These are phyloP conservation scores for Malurus cyaneus DNA, from an alignment of 2,113 vertebrate species.

Conservation along the genomic window DNA sequence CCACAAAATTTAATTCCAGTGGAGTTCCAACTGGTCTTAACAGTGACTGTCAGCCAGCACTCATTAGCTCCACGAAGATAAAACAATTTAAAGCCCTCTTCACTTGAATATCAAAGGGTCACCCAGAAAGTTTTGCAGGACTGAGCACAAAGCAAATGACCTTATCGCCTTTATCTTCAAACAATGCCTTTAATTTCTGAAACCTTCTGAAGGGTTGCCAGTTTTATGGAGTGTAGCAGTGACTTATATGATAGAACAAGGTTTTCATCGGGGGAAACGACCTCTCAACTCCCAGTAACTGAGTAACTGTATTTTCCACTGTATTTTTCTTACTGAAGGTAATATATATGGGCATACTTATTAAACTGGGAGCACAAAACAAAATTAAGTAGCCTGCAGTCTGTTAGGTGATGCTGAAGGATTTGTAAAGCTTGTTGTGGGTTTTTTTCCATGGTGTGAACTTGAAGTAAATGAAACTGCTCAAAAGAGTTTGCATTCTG, in stretches of 20 bases:
- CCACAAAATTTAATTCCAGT: neutral
- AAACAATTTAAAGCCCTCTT: conserved; percentile 34
- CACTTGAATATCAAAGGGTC: conserved; percentile 65
- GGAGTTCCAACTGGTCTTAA: neutral
- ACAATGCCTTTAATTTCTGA: conserved; percentile 57
- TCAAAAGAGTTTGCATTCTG: neutral
- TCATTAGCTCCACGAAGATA: conserved; percentile 33
- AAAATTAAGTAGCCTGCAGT: neutral
- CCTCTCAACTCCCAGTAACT: conserved; percentile 49
- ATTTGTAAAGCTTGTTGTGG: neutral
- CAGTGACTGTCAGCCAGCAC: neutral
- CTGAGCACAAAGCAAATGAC: conserved; percentile 38
- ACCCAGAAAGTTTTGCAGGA: conserved; percentile 45
- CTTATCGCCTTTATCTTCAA: conserved; percentile 65
- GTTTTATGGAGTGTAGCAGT: conserved; percentile 31
- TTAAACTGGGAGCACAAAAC: neutral
- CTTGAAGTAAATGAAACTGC: neutral
- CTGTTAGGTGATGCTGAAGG: neutral
- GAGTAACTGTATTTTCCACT: conserved; percentile 30
- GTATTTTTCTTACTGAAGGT: conserved; percentile 17
- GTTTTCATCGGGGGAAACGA: conserved; percentile 43
- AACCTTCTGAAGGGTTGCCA: conserved; percentile 61
- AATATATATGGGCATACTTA: neutral
- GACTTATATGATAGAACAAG: conserved; percentile 49
- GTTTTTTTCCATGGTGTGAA: neutral